phyloP scores from a whole-genome alignment of 2,888 invertebrate genomes.

The Acanthosepion pharaonis region DNA sequence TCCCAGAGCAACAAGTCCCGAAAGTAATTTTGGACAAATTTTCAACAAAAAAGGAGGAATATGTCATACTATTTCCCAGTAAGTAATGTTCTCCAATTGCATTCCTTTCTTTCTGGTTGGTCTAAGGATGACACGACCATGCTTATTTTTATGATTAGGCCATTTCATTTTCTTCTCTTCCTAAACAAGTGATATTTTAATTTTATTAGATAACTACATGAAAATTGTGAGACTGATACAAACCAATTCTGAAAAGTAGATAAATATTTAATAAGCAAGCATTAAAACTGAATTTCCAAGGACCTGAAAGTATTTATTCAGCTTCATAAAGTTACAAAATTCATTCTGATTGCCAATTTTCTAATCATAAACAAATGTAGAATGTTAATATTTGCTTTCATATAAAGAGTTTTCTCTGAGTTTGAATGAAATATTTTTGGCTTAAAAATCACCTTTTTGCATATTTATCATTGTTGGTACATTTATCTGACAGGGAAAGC shows the following conservation, averaged over 20 bases:
- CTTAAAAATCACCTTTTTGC: no score
- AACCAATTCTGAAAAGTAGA: not conserved
- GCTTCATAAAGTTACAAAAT: no score
- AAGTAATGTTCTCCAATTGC: not conserved
- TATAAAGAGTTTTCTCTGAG: no score
- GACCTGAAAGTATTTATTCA: no score
- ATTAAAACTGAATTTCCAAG: not conserved
- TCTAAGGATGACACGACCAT: not conserved
- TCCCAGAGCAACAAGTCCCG: not conserved
- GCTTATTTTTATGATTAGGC: not conserved
- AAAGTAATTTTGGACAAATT: not conserved
- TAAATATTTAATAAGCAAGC: not conserved
- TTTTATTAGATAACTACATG: not conserved
- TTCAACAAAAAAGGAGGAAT: not conserved
- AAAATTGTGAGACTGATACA: not conserved
- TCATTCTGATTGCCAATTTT: no score
- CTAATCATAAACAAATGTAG: no score
- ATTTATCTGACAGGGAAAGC: no score
- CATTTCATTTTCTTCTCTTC: conserved; percentile 22
- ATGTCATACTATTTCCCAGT: not conserved
- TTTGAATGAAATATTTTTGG: no score
- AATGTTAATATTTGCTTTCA: no score
- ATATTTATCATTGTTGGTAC: no score
- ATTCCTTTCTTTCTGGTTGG: not conserved
- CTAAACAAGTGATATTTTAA: not conserved